phyloP scores from a whole-genome alignment of 2,113 vertebrate genomes.

The Chionomys nivalis region DNA sequence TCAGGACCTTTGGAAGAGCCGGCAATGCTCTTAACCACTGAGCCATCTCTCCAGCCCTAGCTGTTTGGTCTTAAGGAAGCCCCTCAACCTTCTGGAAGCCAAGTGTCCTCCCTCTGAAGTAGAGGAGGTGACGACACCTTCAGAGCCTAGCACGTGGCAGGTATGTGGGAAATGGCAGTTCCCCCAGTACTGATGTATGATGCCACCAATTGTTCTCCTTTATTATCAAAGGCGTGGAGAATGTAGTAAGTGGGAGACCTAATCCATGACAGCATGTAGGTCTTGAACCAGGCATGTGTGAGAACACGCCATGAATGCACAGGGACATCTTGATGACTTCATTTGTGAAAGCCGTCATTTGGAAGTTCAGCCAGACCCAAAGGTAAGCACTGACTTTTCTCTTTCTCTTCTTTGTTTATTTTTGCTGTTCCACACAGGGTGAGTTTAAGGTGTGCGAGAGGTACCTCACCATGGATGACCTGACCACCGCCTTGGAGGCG shows the following conservation, averaged over 20 bases:
- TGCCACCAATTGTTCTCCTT: background rate
- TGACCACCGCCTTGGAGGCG: slow-evolving; percentile 87
- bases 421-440: slow-evolving; percentile 80
- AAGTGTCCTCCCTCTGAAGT: background rate
- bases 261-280: background rate
- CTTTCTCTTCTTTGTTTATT: too few relatives aligned
- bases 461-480: slow-evolving; percentile 91
- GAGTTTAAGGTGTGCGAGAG: slow-evolving; percentile 93
- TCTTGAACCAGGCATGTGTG: background rate
- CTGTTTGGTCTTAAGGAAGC: background rate
- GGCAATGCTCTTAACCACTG: too few relatives aligned
- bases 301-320: background rate
- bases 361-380: background rate
- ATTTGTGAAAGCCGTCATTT: background rate
- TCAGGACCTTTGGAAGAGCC: too few relatives aligned
- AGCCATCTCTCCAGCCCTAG: too few relatives aligned
- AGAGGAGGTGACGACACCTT: background rate
- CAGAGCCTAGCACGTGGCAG: background rate
- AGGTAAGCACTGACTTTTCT: background rate
- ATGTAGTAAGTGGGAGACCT: background rate
- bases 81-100: background rate
- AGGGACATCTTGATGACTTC: background rate
- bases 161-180: background rate
- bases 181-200: background rate
- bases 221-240: background rate